Base-by-base conservation (phyloP, 2,797 vertebrate species). In the Acomys russatus region DNA sequence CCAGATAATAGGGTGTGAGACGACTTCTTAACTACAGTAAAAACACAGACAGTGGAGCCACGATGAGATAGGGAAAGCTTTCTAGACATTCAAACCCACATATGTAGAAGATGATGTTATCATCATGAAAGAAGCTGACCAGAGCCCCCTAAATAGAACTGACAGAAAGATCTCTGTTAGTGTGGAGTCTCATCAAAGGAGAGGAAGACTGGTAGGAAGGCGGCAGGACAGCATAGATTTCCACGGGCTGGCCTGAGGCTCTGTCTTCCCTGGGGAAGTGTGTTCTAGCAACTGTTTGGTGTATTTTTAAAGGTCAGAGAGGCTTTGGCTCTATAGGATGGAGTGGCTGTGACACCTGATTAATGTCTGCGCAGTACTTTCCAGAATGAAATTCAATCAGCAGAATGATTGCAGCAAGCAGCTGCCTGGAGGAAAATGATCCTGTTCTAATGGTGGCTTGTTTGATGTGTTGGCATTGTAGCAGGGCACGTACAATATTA, bases 321-420 rank as follows among this genome's bases (percentile, higher is more conserved):
- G 85, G 95, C 95, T 97, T 97, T 97, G 96, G 96, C 96, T 96
- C 97, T 97, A 97, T 98, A 98, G 97, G 96, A 95, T 97, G 93
- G 94, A 96, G 93, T 97, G 94, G 92, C 96, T 96, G 84, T 97
- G 95, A 97, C 96, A 96, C 95, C 96, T 98, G 97, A 98, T 97
- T 97, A 97, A 98, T 97, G 97, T 96, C 93, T 97, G 90, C 96
- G 92, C 92, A 97, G 95, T 96, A 92, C 88, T 97, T 97, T 98
- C 97, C 96, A 98, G 97, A 97, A 97, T 95, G 96, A 97, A 98
- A 98, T 98, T 98, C 97, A 97, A 98, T 97, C 96, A 98, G 97
- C 96, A 97, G 96, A 98, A 97, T 98, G 97, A 98, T 97, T 98
- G 95, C 96, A 97, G 96, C 96, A 97, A 97, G 96, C 96, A 98